These are phyloP conservation scores for Zaprionus bogoriensis DNA, from an alignment of 2,888 invertebrate genomes.

Conservation along the genomic window DNA sequence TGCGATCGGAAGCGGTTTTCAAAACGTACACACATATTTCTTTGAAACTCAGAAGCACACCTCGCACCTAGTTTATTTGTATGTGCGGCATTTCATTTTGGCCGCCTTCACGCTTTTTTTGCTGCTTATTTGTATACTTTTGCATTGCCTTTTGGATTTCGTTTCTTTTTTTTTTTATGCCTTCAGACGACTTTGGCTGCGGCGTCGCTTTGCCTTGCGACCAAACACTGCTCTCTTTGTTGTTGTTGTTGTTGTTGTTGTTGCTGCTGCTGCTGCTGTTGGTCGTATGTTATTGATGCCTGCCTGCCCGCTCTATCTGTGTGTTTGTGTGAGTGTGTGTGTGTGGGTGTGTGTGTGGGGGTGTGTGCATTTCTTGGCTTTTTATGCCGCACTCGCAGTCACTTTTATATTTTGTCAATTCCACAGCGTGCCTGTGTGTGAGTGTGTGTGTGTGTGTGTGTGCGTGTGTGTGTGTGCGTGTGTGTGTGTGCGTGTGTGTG, in stretches of 20 bases:
- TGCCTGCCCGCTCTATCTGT: conserved; percentile 4
- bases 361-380: conserved; percentile 28
- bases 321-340: neutral
- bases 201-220: conserved; percentile 23
- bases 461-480: conserved; percentile 20
- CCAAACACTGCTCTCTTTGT: conserved; percentile 4
- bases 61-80: neutral
- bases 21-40: no score
- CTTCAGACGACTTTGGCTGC: conserved; percentile 30
- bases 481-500: conserved; percentile 17
- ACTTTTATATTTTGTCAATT: conserved; percentile 48
- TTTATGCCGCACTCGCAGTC: conserved; percentile 22
- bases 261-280: conserved; percentile 22
- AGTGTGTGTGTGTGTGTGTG: conserved; percentile 1
- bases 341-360: neutral
- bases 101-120: conserved; percentile 30
- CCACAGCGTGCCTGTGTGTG: conserved; percentile 18
- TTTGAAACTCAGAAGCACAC: no score
- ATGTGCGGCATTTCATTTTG: conserved; percentile 8
- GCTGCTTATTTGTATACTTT: conserved; percentile 33
- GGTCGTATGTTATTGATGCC: conserved; percentile 48
- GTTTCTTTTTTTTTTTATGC: no score
- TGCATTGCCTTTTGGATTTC: conserved; percentile 34
- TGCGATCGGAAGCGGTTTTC: no score
- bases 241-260: conserved; percentile 23